Evolutionary conservation across 2,888 invertebrate genomes (phyloP).

Genomic region (Metacarcinus magister): DNA sequence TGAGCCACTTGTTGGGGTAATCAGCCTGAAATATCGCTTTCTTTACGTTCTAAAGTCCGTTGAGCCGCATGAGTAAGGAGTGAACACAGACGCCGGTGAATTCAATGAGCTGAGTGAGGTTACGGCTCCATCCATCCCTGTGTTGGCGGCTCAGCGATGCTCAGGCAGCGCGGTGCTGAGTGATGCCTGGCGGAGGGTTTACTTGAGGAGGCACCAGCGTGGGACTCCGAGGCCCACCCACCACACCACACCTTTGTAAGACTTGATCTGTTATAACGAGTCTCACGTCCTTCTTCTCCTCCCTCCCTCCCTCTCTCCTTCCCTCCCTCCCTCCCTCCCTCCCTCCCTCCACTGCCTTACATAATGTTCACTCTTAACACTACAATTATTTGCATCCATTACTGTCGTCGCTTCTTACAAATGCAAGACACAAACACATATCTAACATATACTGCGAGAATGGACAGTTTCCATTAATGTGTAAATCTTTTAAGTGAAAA

Average conservation of each 20-base stretch:
- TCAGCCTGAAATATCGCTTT: slow-evolving; percentile 63
- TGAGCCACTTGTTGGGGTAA: slow-evolving; percentile 51
- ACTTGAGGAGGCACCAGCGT: background rate
- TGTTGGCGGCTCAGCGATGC: background rate
- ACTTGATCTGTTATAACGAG: background rate
- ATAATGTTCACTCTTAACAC: background rate
- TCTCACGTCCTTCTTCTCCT: background rate
- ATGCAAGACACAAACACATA: background rate
- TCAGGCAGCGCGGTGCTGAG: background rate
- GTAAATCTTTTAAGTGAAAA: background rate
- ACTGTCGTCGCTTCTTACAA: slow-evolving; percentile 3
- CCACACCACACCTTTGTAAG: background rate
- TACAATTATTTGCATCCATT: background rate
- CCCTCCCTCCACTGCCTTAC: background rate
- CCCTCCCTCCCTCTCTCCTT: background rate
- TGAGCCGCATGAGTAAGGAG: slow-evolving; percentile 40
- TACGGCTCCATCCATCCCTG: slow-evolving; percentile 41
- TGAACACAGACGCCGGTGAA: slow-evolving; percentile 45
- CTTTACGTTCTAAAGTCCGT: slow-evolving; percentile 28
- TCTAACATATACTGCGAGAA: background rate
- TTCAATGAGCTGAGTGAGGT: slow-evolving; percentile 42
- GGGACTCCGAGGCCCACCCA: background rate
- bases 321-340: background rate
- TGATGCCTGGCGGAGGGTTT: background rate
- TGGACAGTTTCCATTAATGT: background rate